A percentile compares a stretch with the other conserved stretches of the same genome.
These are phyloP conservation scores for Hyposmocoma kahamanoa DNA, from an alignment of 1,140 invertebrate genomes.

Conservation along the genomic window DNA sequence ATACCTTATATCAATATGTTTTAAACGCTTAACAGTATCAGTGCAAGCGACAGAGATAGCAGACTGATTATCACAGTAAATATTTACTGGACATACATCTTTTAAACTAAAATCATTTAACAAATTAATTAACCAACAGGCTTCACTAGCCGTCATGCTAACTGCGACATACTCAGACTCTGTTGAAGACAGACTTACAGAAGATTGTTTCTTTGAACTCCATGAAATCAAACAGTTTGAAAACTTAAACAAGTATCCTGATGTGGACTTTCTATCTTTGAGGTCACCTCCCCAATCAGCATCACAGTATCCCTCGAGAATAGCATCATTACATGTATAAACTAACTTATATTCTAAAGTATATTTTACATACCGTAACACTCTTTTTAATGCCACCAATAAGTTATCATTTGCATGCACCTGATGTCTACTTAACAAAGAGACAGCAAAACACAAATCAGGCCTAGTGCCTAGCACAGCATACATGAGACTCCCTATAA, in stretches of 20 bases:
- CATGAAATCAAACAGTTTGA: neutral
- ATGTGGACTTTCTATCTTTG: slow-evolving; percentile 1
- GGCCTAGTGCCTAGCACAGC: slow-evolving; percentile 31
- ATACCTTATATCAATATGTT: slow-evolving; percentile 1
- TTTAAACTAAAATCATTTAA: neutral
- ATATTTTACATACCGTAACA: slow-evolving; percentile 28
- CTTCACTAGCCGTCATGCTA: neutral
- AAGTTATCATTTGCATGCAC: slow-evolving; percentile 20
- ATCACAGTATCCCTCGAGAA: neutral
- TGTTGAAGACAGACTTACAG: neutral
- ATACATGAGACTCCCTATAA: slow-evolving; percentile 31
- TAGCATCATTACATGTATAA: neutral
- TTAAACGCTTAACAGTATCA: neutral
- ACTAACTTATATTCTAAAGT: slow-evolving; percentile 1
- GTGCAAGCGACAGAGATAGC: neutral
- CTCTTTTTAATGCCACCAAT: slow-evolving; percentile 20
- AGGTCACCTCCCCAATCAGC: neutral
- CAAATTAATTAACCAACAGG: neutral
- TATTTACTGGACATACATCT: too few relatives aligned
- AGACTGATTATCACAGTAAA: neutral
- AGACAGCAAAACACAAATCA: slow-evolving; percentile 27
- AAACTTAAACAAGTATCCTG: neutral
- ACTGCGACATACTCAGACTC: neutral
- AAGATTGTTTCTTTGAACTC: neutral
- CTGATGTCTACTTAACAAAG: slow-evolving; percentile 30